A percentile compares a stretch with the other conserved stretches of the same genome.
phyloP scores from a whole-genome alignment of 2,113 vertebrate genomes.

The Pitta sordida region DNA sequence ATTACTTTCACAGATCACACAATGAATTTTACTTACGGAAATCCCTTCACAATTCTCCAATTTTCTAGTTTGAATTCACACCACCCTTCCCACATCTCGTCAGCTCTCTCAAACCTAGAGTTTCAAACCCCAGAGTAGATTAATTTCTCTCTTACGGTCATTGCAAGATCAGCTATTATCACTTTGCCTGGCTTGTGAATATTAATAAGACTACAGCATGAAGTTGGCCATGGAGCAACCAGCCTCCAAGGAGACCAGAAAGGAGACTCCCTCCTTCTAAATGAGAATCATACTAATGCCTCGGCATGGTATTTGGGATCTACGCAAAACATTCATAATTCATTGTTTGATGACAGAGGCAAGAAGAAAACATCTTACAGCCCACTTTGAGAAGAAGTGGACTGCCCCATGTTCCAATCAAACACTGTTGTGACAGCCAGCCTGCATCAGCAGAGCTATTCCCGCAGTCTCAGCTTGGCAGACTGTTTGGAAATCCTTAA shows the following conservation, averaged over 20 bases:
- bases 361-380: neutral
- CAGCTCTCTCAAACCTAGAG: neutral
- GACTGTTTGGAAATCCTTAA: neutral
- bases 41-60: neutral
- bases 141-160: neutral
- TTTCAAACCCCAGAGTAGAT: neutral
- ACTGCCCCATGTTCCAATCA: neutral
- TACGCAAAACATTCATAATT: neutral
- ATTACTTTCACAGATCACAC: neutral
- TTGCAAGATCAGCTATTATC: neutral
- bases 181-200: neutral
- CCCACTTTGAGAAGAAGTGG: neutral
- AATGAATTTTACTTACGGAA: slow-evolving; percentile 29
- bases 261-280: neutral
- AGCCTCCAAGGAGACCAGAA: neutral
- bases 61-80: slow-evolving; percentile 19
- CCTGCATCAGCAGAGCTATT: neutral
- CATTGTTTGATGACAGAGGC: neutral
- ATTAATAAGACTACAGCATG: neutral
- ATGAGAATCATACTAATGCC: neutral
- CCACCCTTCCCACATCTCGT: neutral
- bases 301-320: neutral
- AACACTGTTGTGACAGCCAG: neutral
- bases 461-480: neutral
- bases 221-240: neutral